A percentile compares a stretch with the other conserved stretches of the same genome.
Evolutionary conservation across 1,140 invertebrate species (phyloP).

Genomic region (Anadara kagoshimensis): DNA sequence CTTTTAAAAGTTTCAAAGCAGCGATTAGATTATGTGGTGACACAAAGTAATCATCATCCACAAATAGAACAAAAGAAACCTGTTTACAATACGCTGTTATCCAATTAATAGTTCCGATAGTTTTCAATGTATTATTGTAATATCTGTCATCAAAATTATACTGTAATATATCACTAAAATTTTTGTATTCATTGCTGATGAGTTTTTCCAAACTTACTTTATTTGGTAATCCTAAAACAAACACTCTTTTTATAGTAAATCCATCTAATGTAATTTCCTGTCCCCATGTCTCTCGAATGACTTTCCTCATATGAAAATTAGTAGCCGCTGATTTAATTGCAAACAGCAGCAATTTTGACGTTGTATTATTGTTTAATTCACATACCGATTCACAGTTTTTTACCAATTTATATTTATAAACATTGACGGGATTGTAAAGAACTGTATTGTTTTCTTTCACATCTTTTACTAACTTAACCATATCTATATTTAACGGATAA

Average conservation of each 20-base stretch:
- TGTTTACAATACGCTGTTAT: conserved; percentile 4
- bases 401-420: too few relatives aligned
- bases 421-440: too few relatives aligned
- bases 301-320: too few relatives aligned
- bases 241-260: conserved; percentile 11
- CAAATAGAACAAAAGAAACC: conserved; percentile 17
- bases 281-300: not conserved
- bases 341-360: too few relatives aligned
- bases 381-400: too few relatives aligned
- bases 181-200: not conserved
- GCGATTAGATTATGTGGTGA: not conserved
- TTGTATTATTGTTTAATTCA: too few relatives aligned
- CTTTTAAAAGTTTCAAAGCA: not conserved
- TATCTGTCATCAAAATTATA: conserved; percentile 28
- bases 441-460: too few relatives aligned
- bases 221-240: conserved; percentile 19
- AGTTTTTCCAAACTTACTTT: not conserved
- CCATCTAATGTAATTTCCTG: not conserved
- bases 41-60: conserved; percentile 29
- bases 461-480: too few relatives aligned
- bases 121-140: conserved; percentile 28
- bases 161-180: conserved; percentile 20
- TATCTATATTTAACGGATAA: too few relatives aligned
- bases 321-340: too few relatives aligned
- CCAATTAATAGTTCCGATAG: conserved; percentile 25